Percentiles rank a stretch among this genome's conserved stretches.
Conservation (phyloP, 2,888 invertebrate genomes). For the Ormyrus labotus region DNA sequence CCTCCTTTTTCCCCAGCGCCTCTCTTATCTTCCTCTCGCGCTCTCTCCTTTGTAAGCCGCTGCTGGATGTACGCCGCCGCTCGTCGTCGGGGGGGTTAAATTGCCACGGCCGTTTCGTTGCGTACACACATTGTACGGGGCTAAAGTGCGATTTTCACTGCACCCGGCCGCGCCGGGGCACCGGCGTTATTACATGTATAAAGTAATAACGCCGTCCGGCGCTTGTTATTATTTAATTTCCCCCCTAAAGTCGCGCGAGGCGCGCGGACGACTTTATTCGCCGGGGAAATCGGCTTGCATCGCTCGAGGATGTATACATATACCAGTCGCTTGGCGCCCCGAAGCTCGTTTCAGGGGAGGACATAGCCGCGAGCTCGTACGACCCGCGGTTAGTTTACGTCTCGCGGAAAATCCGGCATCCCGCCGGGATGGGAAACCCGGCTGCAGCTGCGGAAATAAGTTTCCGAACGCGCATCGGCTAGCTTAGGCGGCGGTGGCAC, state of each 20-base stretch:
- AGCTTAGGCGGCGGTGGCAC: too few species aligned
- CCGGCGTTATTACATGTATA: too few species aligned
- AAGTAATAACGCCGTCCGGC: constrained; percentile 22
- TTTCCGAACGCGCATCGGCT: constrained; percentile 19
- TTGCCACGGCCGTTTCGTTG: neutral
- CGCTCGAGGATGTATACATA: neutral
- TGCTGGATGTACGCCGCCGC: neutral
- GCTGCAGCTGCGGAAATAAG: neutral
- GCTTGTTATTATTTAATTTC: constrained; percentile 1
- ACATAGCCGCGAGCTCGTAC: neutral
- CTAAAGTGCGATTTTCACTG: constrained; percentile 22
- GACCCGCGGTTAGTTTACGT: neutral
- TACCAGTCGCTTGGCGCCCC: too few species aligned
- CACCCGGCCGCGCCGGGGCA: neutral
- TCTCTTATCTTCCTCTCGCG: constrained; percentile 14
- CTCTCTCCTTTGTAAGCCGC: constrained; percentile 20
- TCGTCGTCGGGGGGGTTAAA: neutral
- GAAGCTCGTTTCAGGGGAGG: neutral
- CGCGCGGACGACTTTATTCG: neutral
- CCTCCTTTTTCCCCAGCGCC: neutral
- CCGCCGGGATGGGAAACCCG: neutral
- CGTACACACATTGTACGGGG: constrained; percentile 23
- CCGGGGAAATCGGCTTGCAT: neutral
- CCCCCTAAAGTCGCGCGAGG: neutral
- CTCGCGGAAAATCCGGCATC: neutral